A percentile compares a stretch with the other conserved stretches of the same genome.
Evolutionary conservation across 1,140 invertebrate species (phyloP).

Genomic region (Idris sp.): DNA sequence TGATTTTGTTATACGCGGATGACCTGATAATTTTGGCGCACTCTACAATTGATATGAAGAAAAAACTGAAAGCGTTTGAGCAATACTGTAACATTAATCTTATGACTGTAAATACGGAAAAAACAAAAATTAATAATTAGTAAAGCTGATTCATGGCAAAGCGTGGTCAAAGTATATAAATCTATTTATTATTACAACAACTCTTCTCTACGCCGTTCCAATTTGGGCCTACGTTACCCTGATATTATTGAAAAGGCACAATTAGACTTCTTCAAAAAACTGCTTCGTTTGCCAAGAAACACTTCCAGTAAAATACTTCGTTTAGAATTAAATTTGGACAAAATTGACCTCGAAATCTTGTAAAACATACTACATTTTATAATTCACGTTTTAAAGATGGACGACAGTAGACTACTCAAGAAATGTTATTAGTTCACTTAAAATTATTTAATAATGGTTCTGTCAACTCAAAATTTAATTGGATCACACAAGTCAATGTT

Average conservation of each 20-base stretch:
- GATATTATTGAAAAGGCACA: background rate
- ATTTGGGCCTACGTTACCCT: background rate
- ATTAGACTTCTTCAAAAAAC: constrained; percentile 1
- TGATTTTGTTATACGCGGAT: background rate
- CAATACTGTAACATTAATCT: background rate
- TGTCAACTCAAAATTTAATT: background rate
- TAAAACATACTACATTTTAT: background rate
- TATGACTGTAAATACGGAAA: background rate
- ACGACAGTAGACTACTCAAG: background rate
- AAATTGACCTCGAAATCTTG: background rate
- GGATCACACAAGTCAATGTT: background rate
- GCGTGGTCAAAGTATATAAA: background rate
- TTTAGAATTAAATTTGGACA: background rate
- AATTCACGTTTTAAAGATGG: background rate
- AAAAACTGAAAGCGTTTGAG: background rate
- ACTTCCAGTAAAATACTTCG: background rate
- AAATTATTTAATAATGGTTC: background rate
- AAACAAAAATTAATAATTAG: constrained; percentile 4
- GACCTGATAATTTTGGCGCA: background rate
- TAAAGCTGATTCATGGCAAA: background rate
- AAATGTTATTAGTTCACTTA: background rate
- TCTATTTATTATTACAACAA: background rate
- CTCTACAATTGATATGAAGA: background rate
- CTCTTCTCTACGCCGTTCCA: background rate
- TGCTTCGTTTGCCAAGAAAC: background rate